These are phyloP conservation scores for Polydrusus tereticollis DNA, from an alignment of 2,888 invertebrate genomes.

Conservation along the genomic window DNA sequence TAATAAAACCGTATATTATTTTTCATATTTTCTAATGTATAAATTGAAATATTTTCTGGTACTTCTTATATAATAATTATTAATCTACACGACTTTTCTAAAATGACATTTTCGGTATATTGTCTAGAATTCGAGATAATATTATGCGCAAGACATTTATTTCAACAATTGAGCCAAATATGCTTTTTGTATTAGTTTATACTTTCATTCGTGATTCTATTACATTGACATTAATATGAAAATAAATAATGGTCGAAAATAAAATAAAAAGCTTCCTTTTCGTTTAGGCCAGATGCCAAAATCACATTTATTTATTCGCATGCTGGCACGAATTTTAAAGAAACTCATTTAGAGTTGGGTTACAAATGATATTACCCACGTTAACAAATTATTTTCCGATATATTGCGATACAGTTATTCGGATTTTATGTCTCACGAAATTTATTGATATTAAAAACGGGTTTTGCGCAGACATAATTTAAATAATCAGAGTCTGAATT, in stretches of 20 bases:
- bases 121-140: not conserved
- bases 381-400: constrained; percentile 20
- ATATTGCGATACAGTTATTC: constrained; percentile 17
- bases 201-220: constrained; percentile 7
- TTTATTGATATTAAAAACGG: constrained; percentile 14
- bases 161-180: not conserved
- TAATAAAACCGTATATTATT: no score
- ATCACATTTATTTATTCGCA: constrained; percentile 15
- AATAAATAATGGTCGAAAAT: constrained; percentile 4
- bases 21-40: no score
- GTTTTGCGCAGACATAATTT: no score
- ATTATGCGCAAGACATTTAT: not conserved
- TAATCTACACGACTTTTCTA: no score
- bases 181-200: not conserved
- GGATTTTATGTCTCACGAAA: constrained; percentile 8
- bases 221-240: constrained; percentile 7
- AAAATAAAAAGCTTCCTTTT: constrained; percentile 13
- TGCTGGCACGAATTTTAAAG: constrained; percentile 22
- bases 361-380: constrained; percentile 19
- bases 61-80: no score
- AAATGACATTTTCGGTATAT: no score
- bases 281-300: constrained; percentile 18
- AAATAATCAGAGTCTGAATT: not conserved
- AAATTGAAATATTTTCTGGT: no score
- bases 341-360: constrained; percentile 14